Base-by-base conservation (phyloP, 2,113 vertebrate genomes). In the Campylomormyrus tamandua region DNA sequence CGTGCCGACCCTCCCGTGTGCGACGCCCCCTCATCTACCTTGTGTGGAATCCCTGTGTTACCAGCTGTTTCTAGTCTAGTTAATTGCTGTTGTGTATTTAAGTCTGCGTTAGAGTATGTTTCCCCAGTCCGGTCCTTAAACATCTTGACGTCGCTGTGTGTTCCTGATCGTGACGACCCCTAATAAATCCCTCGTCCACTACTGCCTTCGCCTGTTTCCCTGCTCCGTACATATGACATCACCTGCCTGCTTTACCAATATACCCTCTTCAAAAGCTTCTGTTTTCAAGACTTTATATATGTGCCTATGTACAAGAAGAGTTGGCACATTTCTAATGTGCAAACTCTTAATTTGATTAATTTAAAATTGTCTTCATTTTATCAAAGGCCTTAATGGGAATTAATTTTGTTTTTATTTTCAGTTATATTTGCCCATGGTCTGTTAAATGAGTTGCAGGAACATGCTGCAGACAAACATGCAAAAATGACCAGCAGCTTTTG, bases 361-460 rank as follows among this genome's bases (percentile, higher is more conserved):
- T 77, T 6, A 77, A 31, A 35, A 39, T 77, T 77, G 31, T 77
- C 31, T 77, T 77, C 31, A 39, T 77, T 39, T 77, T 77, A 77
- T 77, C 31, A 39, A 17, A 77, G 21, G 19, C 83, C 19, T 83
- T 84, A 15, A 52, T 50, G 13, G 46, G 1, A 48, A 53, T 87
- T 87, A 27, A 52, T 13, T 53, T 6, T 39, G n/a, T 39, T 87
- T 87, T 53, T 87, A 35, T 56, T 58, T 87, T 87, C 49, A 48
- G 3, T 35, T 56, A 7, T 35, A 31, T 94, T 91, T 93, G 91
- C 92, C 80, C 91, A 91, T 89, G 42, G 92, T 93, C 93, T 94
- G 92, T 92, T 91, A 90, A 92, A 92, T 91, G 91, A 92, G 92
- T 94, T 92, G 90, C 88, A 77, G 92, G 94, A 95, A 95, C 94